Conservation (phyloP, 2,113 vertebrate species). For the Campylomormyrus tamandua region DNA sequence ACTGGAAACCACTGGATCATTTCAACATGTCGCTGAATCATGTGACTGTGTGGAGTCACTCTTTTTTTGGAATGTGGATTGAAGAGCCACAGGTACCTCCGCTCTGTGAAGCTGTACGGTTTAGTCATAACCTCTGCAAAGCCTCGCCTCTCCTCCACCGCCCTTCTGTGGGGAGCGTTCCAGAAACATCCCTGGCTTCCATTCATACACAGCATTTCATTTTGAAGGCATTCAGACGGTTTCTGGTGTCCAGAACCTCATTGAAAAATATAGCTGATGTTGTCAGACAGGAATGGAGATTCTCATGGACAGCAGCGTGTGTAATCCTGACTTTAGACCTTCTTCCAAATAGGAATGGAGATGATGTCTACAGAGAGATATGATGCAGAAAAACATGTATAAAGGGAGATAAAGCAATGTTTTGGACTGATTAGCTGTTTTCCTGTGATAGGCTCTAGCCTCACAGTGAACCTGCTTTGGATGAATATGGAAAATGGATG, state of each 20-base stretch:
- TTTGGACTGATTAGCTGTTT: background rate
- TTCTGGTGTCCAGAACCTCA: background rate
- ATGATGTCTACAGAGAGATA: background rate
- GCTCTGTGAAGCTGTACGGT: background rate
- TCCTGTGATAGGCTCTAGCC: background rate
- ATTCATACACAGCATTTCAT: background rate
- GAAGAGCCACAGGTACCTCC: background rate
- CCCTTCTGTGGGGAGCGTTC: background rate
- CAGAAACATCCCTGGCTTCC: background rate
- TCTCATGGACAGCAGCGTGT: background rate
- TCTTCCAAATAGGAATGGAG: background rate
- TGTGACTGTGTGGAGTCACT: background rate
- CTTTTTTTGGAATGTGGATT: slow-evolving; percentile 1
- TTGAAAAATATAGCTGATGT: background rate
- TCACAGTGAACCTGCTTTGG: background rate
- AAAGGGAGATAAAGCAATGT: background rate
- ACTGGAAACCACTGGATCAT: background rate
- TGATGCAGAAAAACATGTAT: background rate
- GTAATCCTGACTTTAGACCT: background rate
- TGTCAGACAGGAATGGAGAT: background rate
- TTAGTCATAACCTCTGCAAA: slow-evolving; percentile 7
- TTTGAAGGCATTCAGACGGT: background rate
- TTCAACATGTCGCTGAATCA: background rate
- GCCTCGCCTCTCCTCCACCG: background rate
- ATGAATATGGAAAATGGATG: background rate